Evolutionary conservation across 2,113 vertebrate species (phyloP), one percentile per base, ranked within the genome.

Genomic region (Poecilia latipinna): DNA sequence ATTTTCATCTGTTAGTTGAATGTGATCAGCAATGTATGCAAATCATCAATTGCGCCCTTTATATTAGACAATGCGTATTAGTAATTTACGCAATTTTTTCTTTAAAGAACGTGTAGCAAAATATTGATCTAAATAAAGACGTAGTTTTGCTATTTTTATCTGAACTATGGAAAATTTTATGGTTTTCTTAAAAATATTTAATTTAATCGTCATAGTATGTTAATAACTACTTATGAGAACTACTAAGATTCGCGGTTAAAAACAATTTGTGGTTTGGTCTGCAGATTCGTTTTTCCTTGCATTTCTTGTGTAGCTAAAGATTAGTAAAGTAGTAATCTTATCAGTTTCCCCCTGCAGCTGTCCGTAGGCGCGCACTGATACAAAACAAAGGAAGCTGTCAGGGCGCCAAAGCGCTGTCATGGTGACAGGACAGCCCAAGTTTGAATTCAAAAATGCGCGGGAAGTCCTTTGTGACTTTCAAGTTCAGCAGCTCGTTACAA

Each of bases 401-500:
- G 22, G 73, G 92, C 92, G 91, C 91, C 91, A 93, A 92, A 31
- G 29, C 66, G 79, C 35, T 86, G 85, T 86, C 88, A 88, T 77
- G 68, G 86, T 80, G 80, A 90, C 84, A 12, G 79, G 51, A 73
- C 82, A 42, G 88, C 48, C 54, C 33, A 13, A 8, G 78, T 95
- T 95, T 93, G 93, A 95, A 95, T 95, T 95, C 93, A 93, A 95
- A 95, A 92, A 90, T 85, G 89, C 78, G 94, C 93, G 94, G 92
- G 93, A 95, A 90, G 65, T 11, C 67, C 77, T 72, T 72, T 79
- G 72, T 84, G 15, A 37, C 57, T 32, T 65, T 48, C 42, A 60
- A 48, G 67, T 69, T 76, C 24, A 22, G 28, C 32, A n/a, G 26
- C 28, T 13, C 10, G 19, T 2, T 33, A 1, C 12, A n/a, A 29